Conservation (phyloP, 2,888 invertebrate genomes). For the Parnassius mnemosyne region DNA sequence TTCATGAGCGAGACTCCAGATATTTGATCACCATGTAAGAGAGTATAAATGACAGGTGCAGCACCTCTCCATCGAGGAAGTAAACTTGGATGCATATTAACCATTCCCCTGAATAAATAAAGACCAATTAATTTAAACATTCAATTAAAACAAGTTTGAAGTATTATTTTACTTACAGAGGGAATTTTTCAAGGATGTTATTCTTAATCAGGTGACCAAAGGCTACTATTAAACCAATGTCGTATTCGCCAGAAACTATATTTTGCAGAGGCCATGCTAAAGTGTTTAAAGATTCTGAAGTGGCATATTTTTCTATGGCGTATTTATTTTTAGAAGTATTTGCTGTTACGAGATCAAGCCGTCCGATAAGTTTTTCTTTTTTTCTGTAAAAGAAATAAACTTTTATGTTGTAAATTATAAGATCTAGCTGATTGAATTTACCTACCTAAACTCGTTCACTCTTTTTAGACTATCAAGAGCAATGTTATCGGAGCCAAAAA, state of each 20-base stretch:
- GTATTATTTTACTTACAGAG: constrained; percentile 83
- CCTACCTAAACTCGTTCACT: constrained; percentile 85
- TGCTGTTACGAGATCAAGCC: constrained; percentile 86
- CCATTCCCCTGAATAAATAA: constrained; percentile 85
- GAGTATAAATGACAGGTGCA: constrained; percentile 92
- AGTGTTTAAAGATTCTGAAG: constrained; percentile 78
- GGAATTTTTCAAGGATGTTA: constrained; percentile 87
- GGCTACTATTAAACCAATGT: constrained; percentile 94
- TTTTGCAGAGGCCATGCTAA: constrained; percentile 84
- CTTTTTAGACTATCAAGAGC: constrained; percentile 86
- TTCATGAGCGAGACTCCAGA: constrained; percentile 95
- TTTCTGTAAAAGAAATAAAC: constrained; percentile 65
- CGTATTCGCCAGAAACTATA: constrained; percentile 78
- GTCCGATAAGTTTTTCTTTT: constrained; percentile 68
- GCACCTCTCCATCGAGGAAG: constrained; percentile 96
- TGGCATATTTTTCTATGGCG: constrained; percentile 85
- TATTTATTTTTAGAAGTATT: constrained; percentile 80
- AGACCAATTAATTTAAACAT: too few relatives aligned
- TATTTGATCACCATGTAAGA: constrained; percentile 88
- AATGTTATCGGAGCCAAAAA: constrained; percentile 93
- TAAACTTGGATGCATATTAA: constrained; percentile 96
- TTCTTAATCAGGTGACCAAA: constrained; percentile 95
- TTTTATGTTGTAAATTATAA: constrained; percentile 4
- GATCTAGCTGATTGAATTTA: constrained; percentile 29
- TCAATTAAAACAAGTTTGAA: too few relatives aligned